Evolutionary conservation across 1,140 invertebrate genomes (phyloP), one percentile per base, ranked within the genome.

Genomic region (Artemia franciscana): DNA sequence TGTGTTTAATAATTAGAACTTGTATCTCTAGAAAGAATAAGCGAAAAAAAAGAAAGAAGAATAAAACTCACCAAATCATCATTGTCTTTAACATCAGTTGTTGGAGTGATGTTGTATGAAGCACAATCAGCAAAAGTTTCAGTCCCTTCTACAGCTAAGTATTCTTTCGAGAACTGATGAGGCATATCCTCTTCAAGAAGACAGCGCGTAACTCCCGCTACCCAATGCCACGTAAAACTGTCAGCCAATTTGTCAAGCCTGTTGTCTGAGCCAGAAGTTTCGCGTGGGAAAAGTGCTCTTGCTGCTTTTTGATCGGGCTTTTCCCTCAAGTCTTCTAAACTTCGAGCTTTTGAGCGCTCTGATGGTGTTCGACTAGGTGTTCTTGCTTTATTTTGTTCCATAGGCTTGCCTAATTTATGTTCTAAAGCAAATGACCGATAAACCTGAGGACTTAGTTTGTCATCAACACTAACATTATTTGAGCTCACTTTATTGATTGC

Each of bases 261-360:
- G 57, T 67, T 65, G 58, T 67, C 66, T 23, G 65, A 66, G 62
- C 66, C 66, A 3, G 66, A 67, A 21, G 65, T 65, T 24, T 67
- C 66, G n/a, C 66, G 59, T 15, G 39, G 39, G 21, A 51, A 51
- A 12, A 51, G 39, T 2, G 63, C 64, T 24, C 66, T 62, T 7
- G 62, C 64, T 25, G 62, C 60, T n/a, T n/a, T n/a, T 2, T 12
- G 39, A 51, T 51, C 39, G 21, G 12, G 12, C 21, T 51, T 51
- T 2, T 69, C 67, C 4, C 68, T 61, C n/a, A 69, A 60, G 58
- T 69, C 68, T 60, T 69, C 68, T 39, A 69, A 59, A 15, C 67
- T 68, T 2, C 68, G 62, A 25, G 67, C 68, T 24, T 64, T 65
- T 5, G 66, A 67, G n/a, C 67, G 62, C 28, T 68, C 67, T 4